phyloP scores from a whole-genome alignment of 1,140 invertebrate genomes.

The Nomia melanderi region DNA sequence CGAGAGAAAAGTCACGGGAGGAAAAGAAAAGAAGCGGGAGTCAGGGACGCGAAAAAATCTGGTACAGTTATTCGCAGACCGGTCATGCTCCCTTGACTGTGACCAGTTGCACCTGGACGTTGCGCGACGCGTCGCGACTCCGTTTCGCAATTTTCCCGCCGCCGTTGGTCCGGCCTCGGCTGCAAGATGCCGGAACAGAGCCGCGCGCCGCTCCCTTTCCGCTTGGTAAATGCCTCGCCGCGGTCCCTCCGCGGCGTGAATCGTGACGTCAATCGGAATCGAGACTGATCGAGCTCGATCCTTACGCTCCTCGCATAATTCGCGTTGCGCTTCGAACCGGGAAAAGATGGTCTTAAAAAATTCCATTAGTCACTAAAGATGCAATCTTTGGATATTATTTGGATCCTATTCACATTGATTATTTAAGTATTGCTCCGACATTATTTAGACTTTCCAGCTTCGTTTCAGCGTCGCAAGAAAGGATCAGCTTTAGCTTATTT shows the following conservation, averaged over 20 bases:
- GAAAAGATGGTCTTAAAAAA: too few relatives aligned
- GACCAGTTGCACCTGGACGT: constrained; percentile 47
- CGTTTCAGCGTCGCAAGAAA: too few relatives aligned
- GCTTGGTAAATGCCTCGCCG: constrained; percentile 13
- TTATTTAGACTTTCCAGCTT: too few relatives aligned
- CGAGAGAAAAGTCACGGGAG: neutral
- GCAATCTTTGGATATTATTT: too few relatives aligned
- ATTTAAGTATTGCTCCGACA: too few relatives aligned
- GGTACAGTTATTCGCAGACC: constrained; percentile 51
- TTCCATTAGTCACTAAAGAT: too few relatives aligned
- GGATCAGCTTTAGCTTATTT: too few relatives aligned
- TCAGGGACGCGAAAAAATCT: neutral
- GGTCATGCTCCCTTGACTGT: constrained; percentile 51
- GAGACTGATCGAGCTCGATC: too few relatives aligned
- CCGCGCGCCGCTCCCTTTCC: constrained; percentile 36
- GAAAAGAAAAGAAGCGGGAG: constrained; percentile 20
- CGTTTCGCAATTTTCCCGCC: constrained; percentile 26
- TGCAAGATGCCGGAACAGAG: constrained; percentile 34
- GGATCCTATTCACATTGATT: too few relatives aligned
- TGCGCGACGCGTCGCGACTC: constrained; percentile 18
- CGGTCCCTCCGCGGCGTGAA: neutral
- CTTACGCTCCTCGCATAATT: too few relatives aligned
- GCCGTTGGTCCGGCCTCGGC: constrained; percentile 22
- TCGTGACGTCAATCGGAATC: constrained; percentile 16
- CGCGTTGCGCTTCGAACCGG: too few relatives aligned